phyloP scores from a whole-genome alignment of 2,888 invertebrate genomes.

The Eledone cirrhosa region DNA sequence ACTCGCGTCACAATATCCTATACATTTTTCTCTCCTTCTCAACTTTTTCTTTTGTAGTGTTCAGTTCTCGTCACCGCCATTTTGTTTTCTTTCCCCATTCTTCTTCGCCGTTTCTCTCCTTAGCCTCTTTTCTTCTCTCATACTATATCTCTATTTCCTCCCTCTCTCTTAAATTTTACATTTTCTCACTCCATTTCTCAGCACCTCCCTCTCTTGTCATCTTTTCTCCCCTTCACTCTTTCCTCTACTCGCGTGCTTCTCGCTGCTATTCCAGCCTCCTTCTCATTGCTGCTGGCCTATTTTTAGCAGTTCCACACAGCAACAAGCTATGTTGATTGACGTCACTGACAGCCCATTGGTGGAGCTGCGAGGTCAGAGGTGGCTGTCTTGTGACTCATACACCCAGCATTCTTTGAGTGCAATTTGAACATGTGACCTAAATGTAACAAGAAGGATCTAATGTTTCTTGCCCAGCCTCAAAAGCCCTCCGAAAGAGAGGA shows the following conservation, averaged over 20 bases:
- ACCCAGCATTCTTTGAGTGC: slow-evolving; percentile 24
- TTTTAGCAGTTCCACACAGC: slow-evolving; percentile 28
- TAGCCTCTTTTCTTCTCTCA: background rate
- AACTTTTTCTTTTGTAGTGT: background rate
- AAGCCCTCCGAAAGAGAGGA: no score
- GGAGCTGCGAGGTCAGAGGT: slow-evolving; percentile 16
- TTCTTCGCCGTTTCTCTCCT: background rate
- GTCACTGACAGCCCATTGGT: slow-evolving; percentile 23
- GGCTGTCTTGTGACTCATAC: slow-evolving; percentile 25
- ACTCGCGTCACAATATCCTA: background rate
- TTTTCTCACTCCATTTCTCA: background rate
- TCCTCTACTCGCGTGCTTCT: background rate
- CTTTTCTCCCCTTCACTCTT: background rate
- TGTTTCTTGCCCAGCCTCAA: no score
- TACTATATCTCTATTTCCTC: background rate
- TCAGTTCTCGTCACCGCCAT: background rate
- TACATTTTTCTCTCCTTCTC: background rate
- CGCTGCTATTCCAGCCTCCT: background rate
- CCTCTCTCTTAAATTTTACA: background rate
- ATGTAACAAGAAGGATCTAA: background rate
- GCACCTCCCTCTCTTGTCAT: background rate
- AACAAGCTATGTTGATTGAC: slow-evolving; percentile 26
- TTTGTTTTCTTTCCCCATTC: background rate
- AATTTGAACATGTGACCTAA: slow-evolving; percentile 28
- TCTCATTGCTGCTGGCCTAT: slow-evolving; percentile 25